Base-by-base conservation (phyloP, 1,140 invertebrate species). In the Plodia interpunctella region DNA sequence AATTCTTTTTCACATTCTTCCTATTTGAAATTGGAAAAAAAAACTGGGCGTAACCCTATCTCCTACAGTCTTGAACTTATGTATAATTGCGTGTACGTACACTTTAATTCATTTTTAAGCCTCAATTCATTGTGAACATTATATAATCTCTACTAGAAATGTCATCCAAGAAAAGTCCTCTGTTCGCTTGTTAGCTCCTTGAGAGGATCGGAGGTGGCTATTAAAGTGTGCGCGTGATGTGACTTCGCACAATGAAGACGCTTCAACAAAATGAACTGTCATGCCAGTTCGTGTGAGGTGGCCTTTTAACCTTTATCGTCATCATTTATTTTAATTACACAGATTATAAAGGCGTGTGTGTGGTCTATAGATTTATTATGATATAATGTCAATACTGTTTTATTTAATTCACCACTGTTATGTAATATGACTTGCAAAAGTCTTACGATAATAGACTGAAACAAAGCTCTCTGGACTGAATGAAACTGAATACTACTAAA, bases 181-280 rank as follows among this genome's bases (percentile, higher is more conserved):
- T 2, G 10, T 44, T 44, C 15, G 13, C 2, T 17, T 15, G 0
- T 15, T n/a, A 44, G 15, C 38, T 44, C 13, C 38, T 44, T n/a
- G 38, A 3, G 18, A 53, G 51, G 51, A 53, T 20, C 51, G 49
- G 70, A 62, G 73, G 62, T 64, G 70, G 71, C 74, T 79, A 70
- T 78, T 72, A 79, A 67, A 66, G 60, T 55, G 66, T 69, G 74
- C 69, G 73, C 72, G 74, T 74, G 72, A 68, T 63, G 66, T 81
- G 80, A 83, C 74, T 68, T 57, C 21, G 76, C 78, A 57, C 50
- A 70, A 80, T 70, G 67, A 69, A 70, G 65, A 66, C 69, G 67
- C 70, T 76, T 58, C 70, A 76, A 75, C 72, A 74, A 80, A 78
- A 72, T 72, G 65, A 73, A 67, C 56, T 63, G 74, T 83, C 78